phyloP scores from a whole-genome alignment of 1,140 invertebrate genomes.

The Riptortus pedestris region DNA sequence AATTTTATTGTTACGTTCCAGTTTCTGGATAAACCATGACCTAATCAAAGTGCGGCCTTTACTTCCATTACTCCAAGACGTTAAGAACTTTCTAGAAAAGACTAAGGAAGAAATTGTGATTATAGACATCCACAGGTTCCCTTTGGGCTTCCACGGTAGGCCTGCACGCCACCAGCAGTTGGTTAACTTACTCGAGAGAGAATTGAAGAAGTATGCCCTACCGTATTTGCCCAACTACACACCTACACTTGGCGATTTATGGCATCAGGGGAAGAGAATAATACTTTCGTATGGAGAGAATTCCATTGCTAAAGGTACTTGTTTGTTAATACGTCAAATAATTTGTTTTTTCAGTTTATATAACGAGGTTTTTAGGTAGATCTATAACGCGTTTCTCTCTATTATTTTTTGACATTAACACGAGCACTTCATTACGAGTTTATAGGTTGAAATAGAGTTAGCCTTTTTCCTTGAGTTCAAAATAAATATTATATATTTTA shows the following conservation, averaged over 20 bases:
- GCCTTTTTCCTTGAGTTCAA: too few relatives aligned
- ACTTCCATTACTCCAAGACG: conserved; percentile 47
- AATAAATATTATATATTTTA: too few relatives aligned
- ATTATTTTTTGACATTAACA: too few relatives aligned
- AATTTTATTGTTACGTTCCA: too few relatives aligned
- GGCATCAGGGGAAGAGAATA: conserved; percentile 47
- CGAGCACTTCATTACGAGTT: too few relatives aligned
- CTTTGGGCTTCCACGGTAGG: conserved; percentile 51
- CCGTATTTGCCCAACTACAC: conserved; percentile 39
- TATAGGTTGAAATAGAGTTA: too few relatives aligned
- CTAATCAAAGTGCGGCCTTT: conserved; percentile 52
- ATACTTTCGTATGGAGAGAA: conserved; percentile 55
- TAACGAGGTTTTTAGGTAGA: too few relatives aligned
- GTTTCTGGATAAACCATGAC: conserved; percentile 63
- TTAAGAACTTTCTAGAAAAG: conserved; percentile 49
- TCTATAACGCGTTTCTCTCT: too few relatives aligned
- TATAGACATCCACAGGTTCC: conserved; percentile 56
- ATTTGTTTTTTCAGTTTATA: too few relatives aligned
- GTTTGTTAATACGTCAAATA: too few relatives aligned
- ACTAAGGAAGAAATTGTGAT: conserved; percentile 55
- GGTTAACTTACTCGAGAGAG: conserved; percentile 46
- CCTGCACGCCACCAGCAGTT: conserved; percentile 43
- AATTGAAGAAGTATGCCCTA: conserved; percentile 48
- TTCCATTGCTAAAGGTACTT: conserved; percentile 42
- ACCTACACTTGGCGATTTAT: conserved; percentile 48